These are phyloP conservation scores for Gallinago nigripennis DNA, from an alignment of 2,797 vertebrate species.

Conservation along the genomic window DNA sequence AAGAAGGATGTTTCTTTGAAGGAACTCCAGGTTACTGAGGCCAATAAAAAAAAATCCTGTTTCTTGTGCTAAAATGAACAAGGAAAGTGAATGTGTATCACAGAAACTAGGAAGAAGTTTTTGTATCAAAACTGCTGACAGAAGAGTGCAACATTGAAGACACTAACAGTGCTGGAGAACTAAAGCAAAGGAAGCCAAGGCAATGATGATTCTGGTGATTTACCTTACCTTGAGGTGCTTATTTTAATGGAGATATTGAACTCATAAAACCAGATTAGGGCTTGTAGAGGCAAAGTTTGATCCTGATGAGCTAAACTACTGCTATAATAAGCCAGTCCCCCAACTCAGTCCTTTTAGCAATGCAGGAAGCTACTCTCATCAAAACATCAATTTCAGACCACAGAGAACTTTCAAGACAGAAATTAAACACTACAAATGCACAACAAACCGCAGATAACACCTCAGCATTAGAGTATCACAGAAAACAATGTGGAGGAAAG, in stretches of 20 bases:
- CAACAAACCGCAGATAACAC: neutral
- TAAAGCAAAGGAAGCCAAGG: neutral
- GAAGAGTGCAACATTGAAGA: neutral
- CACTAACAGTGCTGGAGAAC: neutral
- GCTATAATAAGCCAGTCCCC: neutral
- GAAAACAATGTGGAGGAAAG: neutral
- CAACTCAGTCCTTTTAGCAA: neutral
- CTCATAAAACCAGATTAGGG: neutral
- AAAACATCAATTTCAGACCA: neutral
- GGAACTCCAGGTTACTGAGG: neutral
- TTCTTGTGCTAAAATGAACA: neutral
- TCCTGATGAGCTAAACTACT: neutral
- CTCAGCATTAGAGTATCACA: neutral
- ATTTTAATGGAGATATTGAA: neutral
- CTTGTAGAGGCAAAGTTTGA: neutral
- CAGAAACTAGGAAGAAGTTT: neutral
- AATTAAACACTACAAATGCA: neutral
- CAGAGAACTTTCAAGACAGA: neutral
- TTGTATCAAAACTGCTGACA: neutral
- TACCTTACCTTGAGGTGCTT: neutral
- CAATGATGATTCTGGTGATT: neutral
- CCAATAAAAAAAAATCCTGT: neutral
- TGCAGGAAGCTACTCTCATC: neutral
- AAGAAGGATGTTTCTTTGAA: neutral
- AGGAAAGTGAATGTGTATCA: neutral